Percentiles rank a stretch among this genome's conserved stretches.
Evolutionary conservation across 2,797 vertebrate species (phyloP).

Genomic region (Alosa sapidissima): DNA sequence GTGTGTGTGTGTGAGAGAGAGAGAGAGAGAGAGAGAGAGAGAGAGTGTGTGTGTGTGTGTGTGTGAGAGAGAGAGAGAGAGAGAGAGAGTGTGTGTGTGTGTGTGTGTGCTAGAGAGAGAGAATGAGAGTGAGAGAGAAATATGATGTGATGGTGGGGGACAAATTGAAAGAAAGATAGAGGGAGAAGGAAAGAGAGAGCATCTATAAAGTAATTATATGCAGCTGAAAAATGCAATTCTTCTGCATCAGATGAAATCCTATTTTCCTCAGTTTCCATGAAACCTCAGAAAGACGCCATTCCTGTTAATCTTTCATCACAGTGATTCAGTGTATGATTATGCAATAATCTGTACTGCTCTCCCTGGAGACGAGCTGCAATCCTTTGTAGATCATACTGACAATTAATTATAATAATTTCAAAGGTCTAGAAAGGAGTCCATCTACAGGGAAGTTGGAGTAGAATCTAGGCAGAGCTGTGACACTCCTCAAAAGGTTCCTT

Average conservation of each 20-base stretch:
- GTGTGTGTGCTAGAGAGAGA: background rate
- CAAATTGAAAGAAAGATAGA: background rate
- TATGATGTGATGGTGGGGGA: background rate
- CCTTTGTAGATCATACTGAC: constrained; percentile 10
- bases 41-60: background rate
- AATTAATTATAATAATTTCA: constrained; percentile 61
- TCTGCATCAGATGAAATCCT: background rate
- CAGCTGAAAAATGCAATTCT: constrained; percentile 7
- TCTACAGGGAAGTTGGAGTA: background rate
- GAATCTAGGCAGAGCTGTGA: background rate
- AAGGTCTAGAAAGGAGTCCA: background rate
- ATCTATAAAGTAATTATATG: background rate
- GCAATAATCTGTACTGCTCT: constrained; percentile 20
- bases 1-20: background rate
- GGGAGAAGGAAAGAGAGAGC: background rate
- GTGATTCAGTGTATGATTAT: constrained; percentile 18
- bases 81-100: background rate
- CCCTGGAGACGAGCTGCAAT: background rate
- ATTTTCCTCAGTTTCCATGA: background rate
- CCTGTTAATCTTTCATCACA: constrained; percentile 17
- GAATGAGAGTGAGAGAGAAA: background rate
- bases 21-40: too few relatives aligned
- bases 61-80: too few relatives aligned
- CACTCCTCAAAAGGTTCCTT: background rate
- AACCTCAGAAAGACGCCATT: constrained; percentile 13